Evolutionary conservation across 2,113 vertebrate genomes (phyloP).

Genomic region (Pimephales promelas): DNA sequence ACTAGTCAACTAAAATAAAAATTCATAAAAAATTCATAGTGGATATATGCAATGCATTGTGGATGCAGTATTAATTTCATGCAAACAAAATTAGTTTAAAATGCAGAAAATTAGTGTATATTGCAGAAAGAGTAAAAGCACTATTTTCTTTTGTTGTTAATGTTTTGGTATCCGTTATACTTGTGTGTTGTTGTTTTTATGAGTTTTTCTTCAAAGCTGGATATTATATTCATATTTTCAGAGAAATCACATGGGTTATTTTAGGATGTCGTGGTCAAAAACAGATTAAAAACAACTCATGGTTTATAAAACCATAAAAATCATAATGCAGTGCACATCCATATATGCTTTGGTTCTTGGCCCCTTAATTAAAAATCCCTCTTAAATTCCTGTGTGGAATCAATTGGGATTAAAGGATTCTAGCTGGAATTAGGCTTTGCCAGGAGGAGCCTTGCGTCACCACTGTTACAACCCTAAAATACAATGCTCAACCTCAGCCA

Average conservation of each 20-base stretch:
- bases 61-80: too few relatives aligned
- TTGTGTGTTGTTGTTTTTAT: too few relatives aligned
- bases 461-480: not conserved
- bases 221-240: not conserved
- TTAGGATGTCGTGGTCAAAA: not conserved
- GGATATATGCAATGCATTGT: too few relatives aligned
- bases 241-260: not conserved
- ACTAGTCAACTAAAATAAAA: too few relatives aligned
- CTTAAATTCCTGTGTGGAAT: slow-evolving; percentile 26
- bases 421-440: slow-evolving; percentile 15
- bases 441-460: not conserved
- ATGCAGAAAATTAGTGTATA: too few relatives aligned
- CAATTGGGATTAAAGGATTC: slow-evolving; percentile 45
- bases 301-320: not conserved
- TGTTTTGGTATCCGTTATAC: too few relatives aligned
- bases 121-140: too few relatives aligned
- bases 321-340: slow-evolving; percentile 5
- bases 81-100: too few relatives aligned
- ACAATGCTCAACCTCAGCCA: not conserved
- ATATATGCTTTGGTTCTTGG: not conserved
- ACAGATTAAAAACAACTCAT: not conserved
- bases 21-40: too few relatives aligned
- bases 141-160: too few relatives aligned
- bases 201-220: not conserved
- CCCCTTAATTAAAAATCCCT: slow-evolving; percentile 28